Evolutionary conservation across 1,140 invertebrate species (phyloP).

Genomic region (Centruroides vittatus): DNA sequence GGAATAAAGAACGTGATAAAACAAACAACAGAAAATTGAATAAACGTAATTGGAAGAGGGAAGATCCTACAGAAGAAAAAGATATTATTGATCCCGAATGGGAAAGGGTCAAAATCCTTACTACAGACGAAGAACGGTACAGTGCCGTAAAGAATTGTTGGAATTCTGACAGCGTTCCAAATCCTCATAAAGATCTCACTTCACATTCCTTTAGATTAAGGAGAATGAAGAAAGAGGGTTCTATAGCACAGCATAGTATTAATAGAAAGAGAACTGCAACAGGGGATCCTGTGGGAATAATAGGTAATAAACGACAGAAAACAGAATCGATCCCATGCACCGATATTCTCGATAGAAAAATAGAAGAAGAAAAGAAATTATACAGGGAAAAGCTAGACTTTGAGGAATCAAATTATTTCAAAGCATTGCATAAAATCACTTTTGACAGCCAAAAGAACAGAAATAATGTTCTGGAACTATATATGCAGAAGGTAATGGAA

Average conservation of each 20-base stretch:
- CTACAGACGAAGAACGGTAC: constrained; percentile 15
- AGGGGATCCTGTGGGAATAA: neutral
- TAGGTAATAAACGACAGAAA: neutral
- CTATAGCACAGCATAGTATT: neutral
- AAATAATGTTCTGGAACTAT: neutral
- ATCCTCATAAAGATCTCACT: constrained; percentile 14
- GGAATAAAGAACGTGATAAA: too few relatives aligned
- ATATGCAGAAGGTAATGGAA: neutral
- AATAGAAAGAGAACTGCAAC: constrained; percentile 2
- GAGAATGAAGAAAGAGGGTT: neutral
- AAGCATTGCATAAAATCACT: neutral
- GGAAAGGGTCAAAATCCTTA: constrained; percentile 8
- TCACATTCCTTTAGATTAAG: constrained; percentile 4
- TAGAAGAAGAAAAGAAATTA: neutral
- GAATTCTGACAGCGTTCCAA: constrained; percentile 8
- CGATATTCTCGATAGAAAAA: constrained; percentile 1
- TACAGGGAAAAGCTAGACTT: neutral
- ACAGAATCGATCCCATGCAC: neutral
- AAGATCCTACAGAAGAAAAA: constrained; percentile 4
- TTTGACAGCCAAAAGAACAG: neutral
- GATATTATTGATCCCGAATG: constrained; percentile 14
- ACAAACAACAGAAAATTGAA: too few relatives aligned
- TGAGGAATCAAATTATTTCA: neutral
- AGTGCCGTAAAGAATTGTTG: constrained; percentile 11
- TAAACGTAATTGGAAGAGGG: too few relatives aligned